Percentiles rank a stretch among this genome's conserved stretches.
phyloP scores from a whole-genome alignment of 2,797 vertebrate genomes.

The Manis crassicaudata region DNA sequence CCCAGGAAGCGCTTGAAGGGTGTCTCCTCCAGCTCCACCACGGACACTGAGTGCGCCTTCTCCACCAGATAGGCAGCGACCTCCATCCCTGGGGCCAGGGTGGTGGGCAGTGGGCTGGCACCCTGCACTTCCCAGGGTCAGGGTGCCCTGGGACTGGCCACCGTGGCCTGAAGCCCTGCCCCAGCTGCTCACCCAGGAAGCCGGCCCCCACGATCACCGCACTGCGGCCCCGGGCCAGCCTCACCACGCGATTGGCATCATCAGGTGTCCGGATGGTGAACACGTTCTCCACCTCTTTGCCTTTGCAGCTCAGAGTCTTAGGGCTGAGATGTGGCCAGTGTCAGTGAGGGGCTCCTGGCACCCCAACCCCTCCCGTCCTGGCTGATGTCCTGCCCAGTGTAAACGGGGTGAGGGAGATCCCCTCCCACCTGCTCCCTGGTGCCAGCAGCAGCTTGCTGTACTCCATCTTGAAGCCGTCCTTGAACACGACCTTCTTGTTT shows the following conservation, averaged over 20 bases:
- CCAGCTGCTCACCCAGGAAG: constrained; percentile 91
- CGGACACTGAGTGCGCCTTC: constrained; percentile 97
- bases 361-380: not conserved
- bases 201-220: constrained; percentile 97
- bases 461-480: constrained; percentile 96
- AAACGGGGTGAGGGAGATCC: not conserved
- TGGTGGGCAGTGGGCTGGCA: not conserved
- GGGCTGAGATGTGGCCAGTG: constrained; percentile 86
- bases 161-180: too few relatives aligned
- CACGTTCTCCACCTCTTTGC: constrained; percentile 95
- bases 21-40: constrained; percentile 95
- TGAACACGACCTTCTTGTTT: constrained; percentile 93
- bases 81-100: constrained; percentile 92
- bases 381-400: not conserved
- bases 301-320: constrained; percentile 95
- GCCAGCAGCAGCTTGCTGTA: constrained; percentile 97
- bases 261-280: constrained; percentile 95
- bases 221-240: constrained; percentile 94
- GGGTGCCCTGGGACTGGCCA: not conserved
- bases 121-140: not conserved
- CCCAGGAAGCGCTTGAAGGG: constrained; percentile 96
- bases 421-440: constrained; percentile 94
- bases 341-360: not conserved
- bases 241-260: constrained; percentile 94
- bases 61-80: constrained; percentile 95